A percentile compares a stretch with the other conserved stretches of the same genome.
These are phyloP conservation scores for Antechinus flavipes DNA, from an alignment of 2,113 vertebrate species.

Conservation along the genomic window DNA sequence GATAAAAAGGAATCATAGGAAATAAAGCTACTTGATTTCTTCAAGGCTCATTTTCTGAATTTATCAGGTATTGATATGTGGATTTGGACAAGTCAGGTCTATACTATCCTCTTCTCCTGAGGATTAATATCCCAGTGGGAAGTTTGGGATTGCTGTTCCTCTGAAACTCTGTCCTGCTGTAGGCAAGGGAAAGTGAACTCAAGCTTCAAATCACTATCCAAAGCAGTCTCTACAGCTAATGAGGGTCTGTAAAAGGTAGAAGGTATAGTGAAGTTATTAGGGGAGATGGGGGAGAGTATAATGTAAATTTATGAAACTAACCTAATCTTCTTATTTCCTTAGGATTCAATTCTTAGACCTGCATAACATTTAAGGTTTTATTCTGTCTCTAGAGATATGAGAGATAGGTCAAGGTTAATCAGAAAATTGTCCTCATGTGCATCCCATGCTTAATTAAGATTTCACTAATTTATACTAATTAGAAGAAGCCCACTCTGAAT, in stretches of 20 bases:
- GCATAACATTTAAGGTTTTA: conserved; percentile 3
- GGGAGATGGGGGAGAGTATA: neutral
- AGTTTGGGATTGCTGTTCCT: neutral
- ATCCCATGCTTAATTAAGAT: conserved; percentile 26
- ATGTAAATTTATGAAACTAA: neutral
- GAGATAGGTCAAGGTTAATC: neutral
- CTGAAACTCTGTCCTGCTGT: neutral
- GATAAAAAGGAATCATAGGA: neutral
- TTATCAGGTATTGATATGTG: neutral
- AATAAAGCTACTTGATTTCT: neutral
- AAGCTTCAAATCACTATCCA: neutral
- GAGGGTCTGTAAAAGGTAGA: neutral
- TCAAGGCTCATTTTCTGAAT: neutral
- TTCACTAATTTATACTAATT: conserved; percentile 33
- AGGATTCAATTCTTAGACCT: conserved; percentile 6
- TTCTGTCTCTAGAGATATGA: neutral
- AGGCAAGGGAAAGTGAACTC: neutral
- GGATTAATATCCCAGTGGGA: neutral
- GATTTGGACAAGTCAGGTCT: neutral
- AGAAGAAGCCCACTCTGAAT: conserved; percentile 2
- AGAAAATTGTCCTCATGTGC: neutral
- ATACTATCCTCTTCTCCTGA: neutral
- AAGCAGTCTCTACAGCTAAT: neutral
- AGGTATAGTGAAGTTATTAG: neutral
- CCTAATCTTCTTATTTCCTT: conserved; percentile 9